Conservation (phyloP, 23 tunicate genomes). For the Ascidia mentula region DNA sequence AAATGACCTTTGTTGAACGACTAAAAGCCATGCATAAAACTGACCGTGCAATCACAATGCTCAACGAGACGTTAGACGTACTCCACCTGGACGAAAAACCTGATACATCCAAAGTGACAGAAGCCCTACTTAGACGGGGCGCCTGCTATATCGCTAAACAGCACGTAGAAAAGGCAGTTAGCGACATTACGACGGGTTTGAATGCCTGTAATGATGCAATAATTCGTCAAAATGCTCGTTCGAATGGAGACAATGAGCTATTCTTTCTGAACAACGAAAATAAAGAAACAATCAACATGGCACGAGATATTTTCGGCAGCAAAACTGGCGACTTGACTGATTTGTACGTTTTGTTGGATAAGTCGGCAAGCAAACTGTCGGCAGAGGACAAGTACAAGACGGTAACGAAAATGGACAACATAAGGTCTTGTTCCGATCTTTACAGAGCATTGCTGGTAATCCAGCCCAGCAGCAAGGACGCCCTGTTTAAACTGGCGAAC, state of each 20-base stretch:
- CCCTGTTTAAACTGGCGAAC: slow-evolving; percentile 41
- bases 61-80: slow-evolving; percentile 45
- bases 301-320: slow-evolving; percentile 33
- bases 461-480: slow-evolving; percentile 55
- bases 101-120: slow-evolving; percentile 38
- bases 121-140: slow-evolving; percentile 43
- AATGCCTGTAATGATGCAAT: slow-evolving; percentile 30
- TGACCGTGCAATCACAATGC: slow-evolving; percentile 59
- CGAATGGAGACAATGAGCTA: slow-evolving; percentile 26
- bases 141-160: slow-evolving; percentile 45
- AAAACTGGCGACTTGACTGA: slow-evolving; percentile 40
- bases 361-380: slow-evolving; percentile 43
- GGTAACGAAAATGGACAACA: slow-evolving; percentile 53
- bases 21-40: slow-evolving; percentile 40
- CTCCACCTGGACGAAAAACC: slow-evolving; percentile 28
- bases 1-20: slow-evolving; percentile 74
- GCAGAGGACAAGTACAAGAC: slow-evolving; percentile 38
- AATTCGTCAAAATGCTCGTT: neutral
- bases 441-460: slow-evolving; percentile 70
- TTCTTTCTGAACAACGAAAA: slow-evolving; percentile 19
- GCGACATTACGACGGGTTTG: slow-evolving; percentile 53
- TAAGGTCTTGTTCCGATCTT: slow-evolving; percentile 43
- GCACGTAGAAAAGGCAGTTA: slow-evolving; percentile 47
- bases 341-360: slow-evolving; percentile 36
- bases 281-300: slow-evolving; percentile 32